phyloP scores from a whole-genome alignment of 2,888 invertebrate species.

The Caenorhabditis sp. region DNA sequence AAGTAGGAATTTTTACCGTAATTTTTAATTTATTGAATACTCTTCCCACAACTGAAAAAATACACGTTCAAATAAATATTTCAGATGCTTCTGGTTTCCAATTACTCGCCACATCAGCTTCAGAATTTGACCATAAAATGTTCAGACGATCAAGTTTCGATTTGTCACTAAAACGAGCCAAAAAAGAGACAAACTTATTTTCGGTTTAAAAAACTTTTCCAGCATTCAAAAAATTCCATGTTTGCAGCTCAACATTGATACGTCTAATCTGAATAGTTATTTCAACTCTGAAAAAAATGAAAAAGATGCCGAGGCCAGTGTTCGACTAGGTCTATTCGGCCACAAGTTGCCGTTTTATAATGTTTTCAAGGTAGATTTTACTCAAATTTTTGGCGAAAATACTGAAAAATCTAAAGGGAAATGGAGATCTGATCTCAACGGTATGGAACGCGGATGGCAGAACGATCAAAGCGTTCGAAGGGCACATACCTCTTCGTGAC shows the following conservation, averaged over 20 bases:
- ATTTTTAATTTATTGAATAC: too few relatives aligned
- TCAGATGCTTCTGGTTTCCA: constrained; percentile 35
- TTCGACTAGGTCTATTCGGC: constrained; percentile 35
- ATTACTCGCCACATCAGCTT: constrained; percentile 26
- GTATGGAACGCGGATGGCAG: constrained; percentile 54
- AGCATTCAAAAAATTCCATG: not conserved
- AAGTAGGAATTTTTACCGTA: too few relatives aligned
- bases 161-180: constrained; percentile 31
- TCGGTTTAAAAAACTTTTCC: constrained; percentile 9
- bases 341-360: constrained; percentile 36
- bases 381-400: too few relatives aligned
- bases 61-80: too few relatives aligned
- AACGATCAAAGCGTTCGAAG: constrained; percentile 49
- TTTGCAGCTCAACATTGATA: constrained; percentile 39
- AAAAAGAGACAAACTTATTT: constrained; percentile 27
- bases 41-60: too few relatives aligned
- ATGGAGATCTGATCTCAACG: constrained; percentile 34
- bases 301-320: constrained; percentile 21
- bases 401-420: too few relatives aligned
- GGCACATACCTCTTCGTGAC: constrained; percentile 41
- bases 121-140: constrained; percentile 31
- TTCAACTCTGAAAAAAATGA: constrained; percentile 1
- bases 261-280: constrained; percentile 31
- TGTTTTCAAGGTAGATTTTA: constrained; percentile 19
- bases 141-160: constrained; percentile 38